phyloP scores from a whole-genome alignment of 2,888 invertebrate genomes.

The Watsonalla binaria region DNA sequence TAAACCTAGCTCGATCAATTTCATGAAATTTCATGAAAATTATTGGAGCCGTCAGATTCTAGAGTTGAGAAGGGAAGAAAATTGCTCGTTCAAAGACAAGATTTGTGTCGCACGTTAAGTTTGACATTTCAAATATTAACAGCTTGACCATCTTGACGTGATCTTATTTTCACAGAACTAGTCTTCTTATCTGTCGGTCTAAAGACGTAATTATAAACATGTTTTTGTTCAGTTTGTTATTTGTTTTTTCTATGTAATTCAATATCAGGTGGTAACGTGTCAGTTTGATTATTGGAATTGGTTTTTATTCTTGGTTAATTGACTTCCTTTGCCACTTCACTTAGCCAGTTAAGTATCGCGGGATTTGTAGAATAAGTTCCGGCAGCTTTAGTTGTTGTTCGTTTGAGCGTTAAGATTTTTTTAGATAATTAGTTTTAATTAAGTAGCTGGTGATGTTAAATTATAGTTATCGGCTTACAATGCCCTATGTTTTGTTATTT shows the following conservation, averaged over 20 bases:
- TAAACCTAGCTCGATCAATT: too few species aligned
- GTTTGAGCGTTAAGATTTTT: background rate
- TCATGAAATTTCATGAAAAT: too few species aligned
- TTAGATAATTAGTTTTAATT: background rate
- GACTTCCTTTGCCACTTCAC: background rate
- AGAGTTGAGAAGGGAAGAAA: too few species aligned
- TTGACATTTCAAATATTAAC: conserved; percentile 19
- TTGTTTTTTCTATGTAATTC: background rate
- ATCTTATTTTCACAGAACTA: background rate
- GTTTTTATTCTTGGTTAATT: background rate
- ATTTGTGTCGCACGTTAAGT: conserved; percentile 7
- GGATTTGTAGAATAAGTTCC: background rate
- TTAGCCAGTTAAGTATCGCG: background rate
- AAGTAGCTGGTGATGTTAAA: too few species aligned
- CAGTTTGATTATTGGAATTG: background rate
- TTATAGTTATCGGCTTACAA: too few species aligned
- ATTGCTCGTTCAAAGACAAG: conserved; percentile 23
- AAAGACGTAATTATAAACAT: background rate
- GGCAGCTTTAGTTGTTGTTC: background rate
- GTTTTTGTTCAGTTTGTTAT: background rate
- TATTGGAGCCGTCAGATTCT: too few species aligned
- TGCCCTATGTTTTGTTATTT: too few species aligned
- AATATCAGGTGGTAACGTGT: background rate
- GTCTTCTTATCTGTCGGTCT: background rate
- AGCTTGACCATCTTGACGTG: conserved; percentile 14